Evolutionary conservation across 2,888 invertebrate genomes (phyloP), one percentile per base, ranked within the genome.

Genomic region (Dorcus hopei): DNA sequence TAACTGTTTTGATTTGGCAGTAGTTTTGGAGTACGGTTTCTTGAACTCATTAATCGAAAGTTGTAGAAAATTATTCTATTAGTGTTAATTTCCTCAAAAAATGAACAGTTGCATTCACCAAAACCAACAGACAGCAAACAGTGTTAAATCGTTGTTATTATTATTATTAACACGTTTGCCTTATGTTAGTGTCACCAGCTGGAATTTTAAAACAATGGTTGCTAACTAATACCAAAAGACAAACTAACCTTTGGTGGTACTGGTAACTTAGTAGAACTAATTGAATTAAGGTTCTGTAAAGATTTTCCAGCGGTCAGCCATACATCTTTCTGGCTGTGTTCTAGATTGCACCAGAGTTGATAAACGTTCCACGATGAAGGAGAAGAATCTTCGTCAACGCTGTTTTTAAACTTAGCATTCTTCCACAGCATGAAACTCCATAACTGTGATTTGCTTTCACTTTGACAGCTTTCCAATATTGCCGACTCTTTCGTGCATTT

Each of bases 391-490:
- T 82, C 81, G 65, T 65, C 66, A 54, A 81, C 84, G 1, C 80
- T 77, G 39, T 61, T 79, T 81, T 77, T 76, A 41, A 81, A 70
- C 67, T 86, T 84, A 8, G 84, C 82, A 58, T 83, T 83, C 72
- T 93, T 93, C 92, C 92, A 93, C 43, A 93, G 74, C 3, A 90
- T 80, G 72, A 91, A 93, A 41, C 90, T 92, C 92, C 93, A 92
- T 8, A 92, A 89, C 79, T 91, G 90, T 7, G 91, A 87, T 76
- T 91, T 91, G 58, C 85, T 85, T 76, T 91, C 91, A 74, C 85
- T 85, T 84, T 88, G 77, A 45, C 88, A 79, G 57, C 75, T 78
- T 50, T 80, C 87, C 69, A 86, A 82, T 41, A 89, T 83, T 54
- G 82, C 82, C 47, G 88, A 87, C 61, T 84, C 81, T 65, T 83